Evolutionary conservation across 2,113 vertebrate genomes (phyloP), one percentile per base, ranked within the genome.

Genomic region (Halichoeres trimaculatus): DNA sequence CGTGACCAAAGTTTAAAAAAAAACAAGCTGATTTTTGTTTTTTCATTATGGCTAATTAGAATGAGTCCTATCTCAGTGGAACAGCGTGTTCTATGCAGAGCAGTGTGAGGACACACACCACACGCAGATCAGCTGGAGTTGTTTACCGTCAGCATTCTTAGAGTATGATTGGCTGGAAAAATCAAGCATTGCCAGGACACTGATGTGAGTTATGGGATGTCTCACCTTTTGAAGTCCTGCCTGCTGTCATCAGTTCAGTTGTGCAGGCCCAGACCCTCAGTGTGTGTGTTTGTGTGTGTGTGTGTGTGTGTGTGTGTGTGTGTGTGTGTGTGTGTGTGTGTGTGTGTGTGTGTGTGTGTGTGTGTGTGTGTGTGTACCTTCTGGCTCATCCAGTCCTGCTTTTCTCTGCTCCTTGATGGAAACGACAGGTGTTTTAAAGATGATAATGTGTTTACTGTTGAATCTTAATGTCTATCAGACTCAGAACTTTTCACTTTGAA

Each of bases 111-210:
- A 41, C 51, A 72, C 34, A 73, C 26, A 26, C 38, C 57, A 56
- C 45, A 48, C 45, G 45, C 45, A 20, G 45, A 48, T 92, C 90
- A 90, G 90, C 86, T 91, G 90, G 80, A 88, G 84, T 86, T 91
- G 90, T 91, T 92, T 92, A 87, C 77, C 67, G 64, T 69, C 38
- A 54, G 45, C 85, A 91, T 91, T 91, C 86, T 88, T 85, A 59
- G 52, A 78, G 86, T 81, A 80, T 91, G 88, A 92, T 89, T 87
- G 87, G 86, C 67, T 66, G 88, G 90, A 91, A 90, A 90, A 88
- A 69, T 74, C 64, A 66, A 51, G 66, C 48, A 64, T 66, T 87
- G 90, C 89, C 91, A 92, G 71, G 74, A 90, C 82, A 85, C 80
- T 83, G 86, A 90, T 85, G 80, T 79, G 87, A 91, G 80, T 89